phyloP scores from a whole-genome alignment of 2,888 invertebrate species.

The Zygaena filipendulae region DNA sequence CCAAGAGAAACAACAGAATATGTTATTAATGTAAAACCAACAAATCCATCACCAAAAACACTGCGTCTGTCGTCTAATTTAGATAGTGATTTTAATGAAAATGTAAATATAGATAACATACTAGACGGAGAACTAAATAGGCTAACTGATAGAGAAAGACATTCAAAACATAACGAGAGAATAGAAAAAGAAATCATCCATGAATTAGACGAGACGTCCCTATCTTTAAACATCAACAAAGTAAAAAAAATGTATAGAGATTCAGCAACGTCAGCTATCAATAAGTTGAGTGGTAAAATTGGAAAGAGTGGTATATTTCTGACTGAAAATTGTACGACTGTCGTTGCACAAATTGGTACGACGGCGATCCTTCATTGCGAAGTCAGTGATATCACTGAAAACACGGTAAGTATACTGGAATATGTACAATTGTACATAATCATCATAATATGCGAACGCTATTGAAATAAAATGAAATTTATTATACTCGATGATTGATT shows the following conservation, averaged over 20 bases:
- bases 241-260: conserved; percentile 65
- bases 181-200: conserved; percentile 39
- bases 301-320: conserved; percentile 61
- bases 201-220: conserved; percentile 38
- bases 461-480: too few species aligned
- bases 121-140: conserved; percentile 36
- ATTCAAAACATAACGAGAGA: conserved; percentile 35
- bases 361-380: conserved; percentile 72
- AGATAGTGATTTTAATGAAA: conserved; percentile 40
- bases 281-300: conserved; percentile 51
- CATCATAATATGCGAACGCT: too few species aligned
- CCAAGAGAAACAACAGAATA: conserved; percentile 38
- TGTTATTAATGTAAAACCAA: conserved; percentile 24
- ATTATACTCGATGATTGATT: too few species aligned
- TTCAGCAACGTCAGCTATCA: conserved; percentile 41
- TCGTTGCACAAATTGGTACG: conserved; percentile 72
- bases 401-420: conserved; percentile 70
- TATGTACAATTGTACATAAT: too few species aligned
- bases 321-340: conserved; percentile 71
- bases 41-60: conserved; percentile 48
- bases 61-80: conserved; percentile 37
- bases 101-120: conserved; percentile 48
- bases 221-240: conserved; percentile 46
- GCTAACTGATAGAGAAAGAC: conserved; percentile 30
- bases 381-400: conserved; percentile 72